Base-by-base conservation (phyloP, 2,113 vertebrate species). In the Nicator chloris region DNA sequence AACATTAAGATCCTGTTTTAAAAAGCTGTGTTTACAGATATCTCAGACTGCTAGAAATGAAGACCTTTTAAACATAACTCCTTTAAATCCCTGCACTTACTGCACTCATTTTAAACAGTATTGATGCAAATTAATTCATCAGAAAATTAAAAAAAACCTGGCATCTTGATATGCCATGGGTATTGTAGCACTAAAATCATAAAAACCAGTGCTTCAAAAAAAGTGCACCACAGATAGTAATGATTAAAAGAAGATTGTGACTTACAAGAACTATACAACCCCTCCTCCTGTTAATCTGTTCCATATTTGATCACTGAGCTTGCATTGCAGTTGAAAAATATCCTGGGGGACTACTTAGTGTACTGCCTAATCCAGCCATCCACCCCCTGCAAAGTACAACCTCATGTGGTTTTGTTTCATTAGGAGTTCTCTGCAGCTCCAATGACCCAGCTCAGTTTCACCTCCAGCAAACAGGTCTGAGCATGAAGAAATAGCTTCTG, bases 381-480 rank as follows among this genome's bases (percentile, higher is more conserved):
- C 86, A 89, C 92, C 94, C 88, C 91, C 93, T 87, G 86, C 95
- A 93, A 90, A 94, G 96, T 8, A 71, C 88, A 95, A 17, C 93
- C 76, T 95, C 88, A 83, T 92, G 90, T 0, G 21, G 90, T 93
- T 96, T 92, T 35, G 53, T 85, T 96, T 96, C 95, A 88, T 95
- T 94, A 94, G 69, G 65, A 86, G 96, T 93, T 92, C 76, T 95
- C 82, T 83, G 86, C 83, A 92, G 92, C 80, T 96, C 88, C 82
- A 61, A 39, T 88, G 92, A 88, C 88, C 76, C 26, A 1, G 80
- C 80, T 96, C 90, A 82, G 73, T 96, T 96, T 93, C 90, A 95
- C 88, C 96, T 97, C 88, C 92, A 94, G 90, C 90, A 95, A 95
- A 92, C 93, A 96, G 95, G 92, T 92, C 92, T 86, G 88, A 95